Percentiles rank a stretch among this genome's conserved stretches.
These are phyloP conservation scores for Porites cylindrica DNA, from an alignment of 92 coral and sea anemone genomes.

Conservation along the genomic window DNA sequence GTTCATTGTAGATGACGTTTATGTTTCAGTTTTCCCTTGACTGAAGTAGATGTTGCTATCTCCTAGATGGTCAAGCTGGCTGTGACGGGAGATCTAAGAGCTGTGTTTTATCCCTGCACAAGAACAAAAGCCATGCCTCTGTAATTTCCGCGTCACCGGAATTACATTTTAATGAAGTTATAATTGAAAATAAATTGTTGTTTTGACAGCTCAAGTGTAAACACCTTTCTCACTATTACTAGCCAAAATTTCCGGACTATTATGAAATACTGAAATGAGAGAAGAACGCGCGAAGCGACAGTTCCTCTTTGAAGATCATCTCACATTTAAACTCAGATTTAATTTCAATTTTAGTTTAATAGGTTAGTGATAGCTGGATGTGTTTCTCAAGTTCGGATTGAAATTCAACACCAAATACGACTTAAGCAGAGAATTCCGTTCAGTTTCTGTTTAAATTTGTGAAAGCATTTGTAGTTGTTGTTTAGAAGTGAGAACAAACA, in stretches of 20 bases:
- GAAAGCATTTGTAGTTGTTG: not conserved
- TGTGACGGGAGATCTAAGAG: slow-evolving; percentile 5
- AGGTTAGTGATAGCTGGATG: not conserved
- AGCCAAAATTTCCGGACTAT: slow-evolving; percentile 45
- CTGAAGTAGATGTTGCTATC: not conserved
- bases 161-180: slow-evolving; percentile 67
- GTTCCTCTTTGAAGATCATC: not conserved
- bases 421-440: not conserved
- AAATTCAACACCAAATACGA: not conserved
- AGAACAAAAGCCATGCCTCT: slow-evolving; percentile 60
- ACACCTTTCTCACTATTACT: not conserved
- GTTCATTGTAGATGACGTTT: slow-evolving; percentile 58
- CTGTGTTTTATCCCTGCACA: slow-evolving; percentile 50
- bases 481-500: slow-evolving; percentile 1
- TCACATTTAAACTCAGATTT: not conserved
- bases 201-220: slow-evolving; percentile 42
- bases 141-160: slow-evolving; percentile 94
- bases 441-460: not conserved
- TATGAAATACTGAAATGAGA: slow-evolving; percentile 5
- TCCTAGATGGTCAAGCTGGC: slow-evolving; percentile 18
- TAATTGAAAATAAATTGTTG: slow-evolving; percentile 67
- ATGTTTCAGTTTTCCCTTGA: not conserved
- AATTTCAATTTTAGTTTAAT: not conserved
- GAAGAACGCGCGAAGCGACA: not conserved
- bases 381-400: not conserved